Evolutionary conservation across 2,113 vertebrate species (phyloP), one percentile per base, ranked within the genome.

Genomic region (Hyperopisus bebe): DNA sequence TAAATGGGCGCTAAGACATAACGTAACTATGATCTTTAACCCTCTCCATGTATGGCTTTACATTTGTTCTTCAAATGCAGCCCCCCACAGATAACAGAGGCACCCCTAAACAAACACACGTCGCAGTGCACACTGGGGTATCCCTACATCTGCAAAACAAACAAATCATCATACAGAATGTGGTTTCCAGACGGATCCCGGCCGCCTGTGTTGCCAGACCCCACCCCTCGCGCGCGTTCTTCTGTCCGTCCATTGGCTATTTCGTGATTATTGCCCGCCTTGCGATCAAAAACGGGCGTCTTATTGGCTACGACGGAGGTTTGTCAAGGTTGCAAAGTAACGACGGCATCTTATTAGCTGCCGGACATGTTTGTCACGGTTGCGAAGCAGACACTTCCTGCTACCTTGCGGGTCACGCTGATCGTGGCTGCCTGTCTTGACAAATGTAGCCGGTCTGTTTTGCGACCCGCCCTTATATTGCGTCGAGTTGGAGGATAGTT

Each of bases 311-410:
- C 2, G 8, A n/a, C 17, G 5, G 6, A 87, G 39, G 85, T 87
- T 9, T 53, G 85, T 87, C 27, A 53, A 31, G 5, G 50, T 8
- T 10, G 21, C 53, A 24, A 90, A 86, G 77, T 70, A 53, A 35
- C 11, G 50, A 6, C 17, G 27, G n/a, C 47, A 87, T 19, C 44
- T 27, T n/a, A 87, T 87, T 87, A 27, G 85, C 13, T 53, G 1
- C 27, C 17, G 47, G 6, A 87, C 4, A 13, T 53, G 85, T 53
- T 53, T 53, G 85, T 87, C 48, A 53, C 47, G n/a, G 85, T 8
- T 13, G 21, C 47, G 21, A 90, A 87, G 70, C 27, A 86, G 80
- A 31, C 39, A 92, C 93, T 94, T 95, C 93, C 94, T 92, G 92
- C 90, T 91, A 74, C 17, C 27, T 87, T 53, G 27, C 19, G 27